Base-by-base conservation (phyloP, 2,113 vertebrate species). In the Neomonachus schauinslandi region DNA sequence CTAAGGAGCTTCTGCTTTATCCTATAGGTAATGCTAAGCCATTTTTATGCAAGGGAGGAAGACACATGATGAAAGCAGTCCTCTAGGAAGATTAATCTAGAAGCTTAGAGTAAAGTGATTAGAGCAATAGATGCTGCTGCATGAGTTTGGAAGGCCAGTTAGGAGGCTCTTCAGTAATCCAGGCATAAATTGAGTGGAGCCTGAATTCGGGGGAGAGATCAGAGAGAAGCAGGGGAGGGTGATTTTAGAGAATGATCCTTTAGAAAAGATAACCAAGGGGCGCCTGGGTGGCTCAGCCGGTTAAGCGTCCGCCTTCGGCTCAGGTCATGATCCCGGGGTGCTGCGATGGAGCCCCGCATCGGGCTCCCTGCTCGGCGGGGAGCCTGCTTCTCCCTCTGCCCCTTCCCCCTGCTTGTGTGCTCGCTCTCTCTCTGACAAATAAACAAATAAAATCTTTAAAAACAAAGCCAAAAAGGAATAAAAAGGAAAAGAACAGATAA, bases 81-180 rank as follows among this genome's bases (percentile, higher is more conserved):
- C 42, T 87, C 28, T 59, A 55, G n/a, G 71, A 88, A 91, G 86
- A 67, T 91, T 88, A 96, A 93, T 31, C 46, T 89, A 42, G 69
- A 80, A 72, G 81, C 81, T 96, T 79, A 79, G 74, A 80, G 11
- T 77, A 67, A 72, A 28, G 46, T 4, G 49, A 76, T 89, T 69
- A 89, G 71, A 91, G 51, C 46, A 55, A 51, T 33, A 49, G 61
- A 67, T 80, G 84, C 74, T 84, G 53, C 49, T 39, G 26, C 74
- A 51, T 4, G 61, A 61, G 33, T 11, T n/a, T 67, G 63, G 31
- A 80, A 82, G 22, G 42, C 42, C 31, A 33, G 42, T 69, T 69
- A 83, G 83, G 65, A 86, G 51, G 67, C 89, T 86, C 67, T 61
- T 67, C 51, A 82, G 61, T 84, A 74, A 82, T 74, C 55, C 22